These are phyloP conservation scores for Cheilosia variabilis DNA, from an alignment of 2,888 invertebrate genomes.

Conservation along the genomic window DNA sequence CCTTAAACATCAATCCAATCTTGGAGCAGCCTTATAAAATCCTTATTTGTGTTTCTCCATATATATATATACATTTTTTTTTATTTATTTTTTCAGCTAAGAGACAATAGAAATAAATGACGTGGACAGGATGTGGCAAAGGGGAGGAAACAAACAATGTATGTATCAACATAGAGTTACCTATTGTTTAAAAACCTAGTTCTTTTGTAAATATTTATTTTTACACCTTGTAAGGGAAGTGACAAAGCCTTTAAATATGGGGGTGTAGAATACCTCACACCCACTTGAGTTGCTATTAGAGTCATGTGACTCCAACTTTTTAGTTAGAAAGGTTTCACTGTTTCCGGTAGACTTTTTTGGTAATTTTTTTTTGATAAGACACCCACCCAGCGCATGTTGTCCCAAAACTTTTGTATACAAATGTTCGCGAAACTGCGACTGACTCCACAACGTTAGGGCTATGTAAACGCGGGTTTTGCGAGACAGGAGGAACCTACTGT, in stretches of 20 bases:
- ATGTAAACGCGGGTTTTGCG: too few species aligned
- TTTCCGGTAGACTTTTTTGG: too few species aligned
- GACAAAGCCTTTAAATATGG: slow-evolving; percentile 31
- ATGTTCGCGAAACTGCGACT: too few species aligned
- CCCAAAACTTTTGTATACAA: too few species aligned
- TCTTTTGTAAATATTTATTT: slow-evolving; percentile 52
- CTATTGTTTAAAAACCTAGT: slow-evolving; percentile 49
- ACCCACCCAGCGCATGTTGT: too few species aligned
- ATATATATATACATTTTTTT: slow-evolving; percentile 2
- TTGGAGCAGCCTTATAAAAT: slow-evolving; percentile 66
- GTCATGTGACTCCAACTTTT: too few species aligned
- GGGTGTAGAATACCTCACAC: background rate
- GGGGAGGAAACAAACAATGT: slow-evolving; percentile 53
- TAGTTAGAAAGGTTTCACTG: too few species aligned
- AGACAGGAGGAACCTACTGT: too few species aligned
- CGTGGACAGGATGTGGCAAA: slow-evolving; percentile 38
- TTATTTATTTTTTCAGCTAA: background rate
- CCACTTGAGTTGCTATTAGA: too few species aligned
- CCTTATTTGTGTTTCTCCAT: slow-evolving; percentile 41
- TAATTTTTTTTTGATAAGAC: too few species aligned
- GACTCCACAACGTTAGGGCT: too few species aligned
- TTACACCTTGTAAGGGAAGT: slow-evolving; percentile 39
- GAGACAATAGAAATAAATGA: slow-evolving; percentile 52
- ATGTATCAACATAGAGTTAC: slow-evolving; percentile 27
- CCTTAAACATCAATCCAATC: slow-evolving; percentile 75